Evolutionary conservation across 2,888 invertebrate species (phyloP), one percentile per base, ranked within the genome.

Genomic region (Luperina nickerlii): DNA sequence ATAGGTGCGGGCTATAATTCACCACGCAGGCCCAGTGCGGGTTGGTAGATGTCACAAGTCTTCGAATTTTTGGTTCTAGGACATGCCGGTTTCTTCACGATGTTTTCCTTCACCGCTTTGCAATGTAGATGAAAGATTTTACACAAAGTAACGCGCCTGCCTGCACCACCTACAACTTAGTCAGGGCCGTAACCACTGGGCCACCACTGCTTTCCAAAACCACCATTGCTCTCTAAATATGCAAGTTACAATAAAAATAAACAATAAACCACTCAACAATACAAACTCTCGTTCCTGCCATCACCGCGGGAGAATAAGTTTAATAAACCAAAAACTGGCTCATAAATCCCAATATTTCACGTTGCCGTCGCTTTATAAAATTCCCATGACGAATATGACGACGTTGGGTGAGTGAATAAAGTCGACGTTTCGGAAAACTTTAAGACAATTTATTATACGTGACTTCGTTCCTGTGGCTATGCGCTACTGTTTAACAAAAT

Each of bases 371-470:
- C 81, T 88, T 82, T 79, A 84, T 83, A 85, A 89, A 89, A 89
- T 81, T 90, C 89, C 84, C 83, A 87, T 85, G 90, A 87, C 82
- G 84, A 89, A 87, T 85, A 85, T 66, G 87, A 88, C 76, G 89
- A 90, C 88, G 86, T 77, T 82, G 78, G 77, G 60, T 84, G 83
- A 90, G 90, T 91, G 89, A 90, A 91, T 92, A 92, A 91, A 91
- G 86, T 82, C 84, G 90, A 90, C 86, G 71, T 90, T 89, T 87
- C 80, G 85, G 69, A 90, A 94, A 93, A 90, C 92, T 92, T 91
- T 90, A 89, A 90, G 89, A 92, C 91, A 90, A 94, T 95, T 95
- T 93, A 94, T 94, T 92, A 92, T 90, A 87, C 87, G 88, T 90
- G 90, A 90, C 91, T 91, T 91, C 91, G 89, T 88, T 87, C 88